Base-by-base conservation (phyloP, 2,888 invertebrate genomes). In the Abscondita cerata region DNA sequence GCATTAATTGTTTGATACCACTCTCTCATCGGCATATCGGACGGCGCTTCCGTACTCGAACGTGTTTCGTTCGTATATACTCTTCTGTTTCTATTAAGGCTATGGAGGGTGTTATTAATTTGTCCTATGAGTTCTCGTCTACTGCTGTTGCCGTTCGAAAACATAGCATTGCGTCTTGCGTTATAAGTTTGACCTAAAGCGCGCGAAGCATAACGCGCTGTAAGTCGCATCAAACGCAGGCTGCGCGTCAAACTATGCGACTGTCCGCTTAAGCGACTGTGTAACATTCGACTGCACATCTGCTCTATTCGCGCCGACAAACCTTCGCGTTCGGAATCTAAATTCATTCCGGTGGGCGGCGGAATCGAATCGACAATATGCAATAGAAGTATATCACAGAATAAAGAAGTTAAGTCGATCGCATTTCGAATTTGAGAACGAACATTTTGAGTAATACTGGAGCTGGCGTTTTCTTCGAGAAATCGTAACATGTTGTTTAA, bases 401-500 rank as follows among this genome's bases (percentile, higher is more conserved):
- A 70, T 52, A 83, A 76, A 46, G 83, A 70, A 1, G 83, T 82
- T 69, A 84, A 75, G 50, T 81, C 81, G 1, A 84, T 74, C 1
- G 80, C 76, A 36, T 73, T 72, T 60, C 76, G 73, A 9, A 79
- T 75, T 59, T 78, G 75, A 8, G 67, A 62, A 46, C 73, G 69
- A 20, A 70, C 62, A 46, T 47, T 67, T 19, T 55, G 66, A n/a
- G 65, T 56, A 20, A 73, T 55, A 50, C 68, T 66, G 48, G 71
- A 73, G 36, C 74, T 75, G 62, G 75, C 73, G 59, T 79, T 78
- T 59, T 80, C 80, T 67, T 83, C 82, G 55, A 84, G 80, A 67
- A 83, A 83, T 58, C 80, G 76, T 6, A 80, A 82, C 64, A 85
- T 73, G 33, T 79, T 79, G 60, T 83, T 81, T 2, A 84, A 80